Evolutionary conservation across 1,140 invertebrate genomes (phyloP), one percentile per base, ranked within the genome.

Genomic region (Asbolus verrucosus): DNA sequence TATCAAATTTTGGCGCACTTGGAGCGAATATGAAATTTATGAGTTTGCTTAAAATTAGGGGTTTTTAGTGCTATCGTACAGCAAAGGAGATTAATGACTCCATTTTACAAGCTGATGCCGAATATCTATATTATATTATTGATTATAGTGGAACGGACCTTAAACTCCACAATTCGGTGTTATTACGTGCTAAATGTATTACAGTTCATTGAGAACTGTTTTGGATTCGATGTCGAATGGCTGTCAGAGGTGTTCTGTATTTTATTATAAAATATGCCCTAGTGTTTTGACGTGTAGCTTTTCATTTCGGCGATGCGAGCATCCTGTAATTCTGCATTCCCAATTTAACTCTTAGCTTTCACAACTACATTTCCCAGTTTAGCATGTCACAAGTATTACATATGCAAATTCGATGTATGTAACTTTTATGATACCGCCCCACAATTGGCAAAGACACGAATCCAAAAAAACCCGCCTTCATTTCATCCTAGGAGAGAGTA

Each of bases 291-390:
- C 43, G 16, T 54, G 6, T 2, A 54, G 46, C 46, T 54, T 54
- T 54, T 50, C 43, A 41, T 41, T 41, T 46, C 16, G 41, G 16
- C 41, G 41, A 46, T 21, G 6, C 24, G n/a, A n/a, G n/a, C 1
- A 8, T 54, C 46, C 21, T n/a, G 46, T 54, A 54, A 54, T 54
- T 54, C 46, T 13, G 46, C 19, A 27, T 54, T 54, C 21, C 46
- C 46, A 54, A 54, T 54, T 54, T 54, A 54, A 54, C 46, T 54
- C 46, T 54, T 13, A 54, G 46, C 46, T 54, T 54, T 54, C 18
- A 54, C 46, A 54, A 54, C 46, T 54, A 27, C 46, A 27, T 54
- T 54, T 18, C 41, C 41, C 41, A 46, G 41, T 46, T 54, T 27
- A 54, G 18, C 46, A 54, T 54, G 46, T 54, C 46, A 54, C 46